Evolutionary conservation across 2,797 vertebrate genomes (phyloP).

Genomic region (Periparus ater): DNA sequence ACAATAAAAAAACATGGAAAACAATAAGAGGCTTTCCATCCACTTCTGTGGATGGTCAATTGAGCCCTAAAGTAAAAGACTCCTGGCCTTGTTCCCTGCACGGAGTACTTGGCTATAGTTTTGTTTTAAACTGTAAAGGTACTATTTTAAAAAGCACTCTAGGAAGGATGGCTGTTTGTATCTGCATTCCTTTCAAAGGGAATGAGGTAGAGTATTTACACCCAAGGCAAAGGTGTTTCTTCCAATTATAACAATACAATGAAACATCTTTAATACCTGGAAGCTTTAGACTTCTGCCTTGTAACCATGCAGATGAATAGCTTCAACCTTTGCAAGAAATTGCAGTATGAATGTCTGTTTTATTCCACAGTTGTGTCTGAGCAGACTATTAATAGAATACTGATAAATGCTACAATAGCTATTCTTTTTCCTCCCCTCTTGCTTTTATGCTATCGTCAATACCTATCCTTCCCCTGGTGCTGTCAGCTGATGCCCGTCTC

Average conservation of each 20-base stretch:
- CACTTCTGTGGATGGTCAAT: fast-evolving
- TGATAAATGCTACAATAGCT: conserved; percentile 67
- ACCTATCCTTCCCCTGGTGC: conserved; percentile 54
- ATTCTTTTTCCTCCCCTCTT: conserved; percentile 35
- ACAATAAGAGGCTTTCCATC: background rate
- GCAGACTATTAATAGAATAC: conserved; percentile 55
- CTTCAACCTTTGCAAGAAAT: conserved; percentile 58
- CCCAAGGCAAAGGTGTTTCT: background rate
- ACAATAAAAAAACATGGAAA: background rate
- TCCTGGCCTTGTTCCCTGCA: background rate
- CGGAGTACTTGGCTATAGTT: background rate
- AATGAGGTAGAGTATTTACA: background rate
- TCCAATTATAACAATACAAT: background rate
- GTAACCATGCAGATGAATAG: conserved; percentile 54
- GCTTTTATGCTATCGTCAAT: conserved; percentile 72
- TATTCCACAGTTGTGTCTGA: conserved; percentile 59
- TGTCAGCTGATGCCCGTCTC: conserved; percentile 58
- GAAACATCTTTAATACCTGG: background rate
- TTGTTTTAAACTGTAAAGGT: background rate
- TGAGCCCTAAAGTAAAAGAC: background rate
- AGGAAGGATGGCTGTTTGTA: background rate
- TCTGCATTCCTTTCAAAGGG: background rate
- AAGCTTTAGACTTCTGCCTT: conserved; percentile 22
- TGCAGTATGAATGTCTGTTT: conserved; percentile 51
- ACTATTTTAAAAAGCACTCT: background rate